phyloP scores from a whole-genome alignment of 2,797 vertebrate genomes.

The Fratercula arctica region DNA sequence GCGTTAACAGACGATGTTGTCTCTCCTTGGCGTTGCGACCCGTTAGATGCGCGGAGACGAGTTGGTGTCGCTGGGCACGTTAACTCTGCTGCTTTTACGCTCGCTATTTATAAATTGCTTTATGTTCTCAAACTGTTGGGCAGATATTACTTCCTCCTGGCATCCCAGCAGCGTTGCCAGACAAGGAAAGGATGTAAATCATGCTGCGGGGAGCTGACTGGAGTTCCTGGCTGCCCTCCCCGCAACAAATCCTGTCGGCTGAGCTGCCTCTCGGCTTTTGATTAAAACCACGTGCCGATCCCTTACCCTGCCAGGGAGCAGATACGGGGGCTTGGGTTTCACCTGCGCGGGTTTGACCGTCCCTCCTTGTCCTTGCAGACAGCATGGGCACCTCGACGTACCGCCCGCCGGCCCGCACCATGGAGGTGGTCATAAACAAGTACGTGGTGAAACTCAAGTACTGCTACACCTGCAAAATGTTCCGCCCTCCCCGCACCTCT shows the following conservation, averaged over 20 bases:
- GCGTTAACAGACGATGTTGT: neutral
- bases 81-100: neutral
- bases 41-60: accelerated
- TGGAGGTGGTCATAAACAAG: slow-evolving; percentile 93
- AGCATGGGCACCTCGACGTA: slow-evolving; percentile 90
- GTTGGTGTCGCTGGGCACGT: neutral
- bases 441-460: slow-evolving; percentile 96
- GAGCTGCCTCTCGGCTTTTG: neutral
- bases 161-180: neutral
- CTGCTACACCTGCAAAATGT: slow-evolving; percentile 98
- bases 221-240: neutral
- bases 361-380: slow-evolving; percentile 76
- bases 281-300: accelerated
- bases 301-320: neutral
- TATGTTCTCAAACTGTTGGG: neutral
- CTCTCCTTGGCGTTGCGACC: neutral
- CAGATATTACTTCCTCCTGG: neutral
- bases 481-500: slow-evolving; percentile 93
- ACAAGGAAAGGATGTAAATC: neutral
- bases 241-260: neutral
- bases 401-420: slow-evolving; percentile 91
- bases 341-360: neutral
- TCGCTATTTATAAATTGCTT: neutral
- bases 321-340: neutral
- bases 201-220: neutral